Evolutionary conservation across 2,797 vertebrate genomes (phyloP).

Genomic region (Lepidocolaptes lacrymiger): DNA sequence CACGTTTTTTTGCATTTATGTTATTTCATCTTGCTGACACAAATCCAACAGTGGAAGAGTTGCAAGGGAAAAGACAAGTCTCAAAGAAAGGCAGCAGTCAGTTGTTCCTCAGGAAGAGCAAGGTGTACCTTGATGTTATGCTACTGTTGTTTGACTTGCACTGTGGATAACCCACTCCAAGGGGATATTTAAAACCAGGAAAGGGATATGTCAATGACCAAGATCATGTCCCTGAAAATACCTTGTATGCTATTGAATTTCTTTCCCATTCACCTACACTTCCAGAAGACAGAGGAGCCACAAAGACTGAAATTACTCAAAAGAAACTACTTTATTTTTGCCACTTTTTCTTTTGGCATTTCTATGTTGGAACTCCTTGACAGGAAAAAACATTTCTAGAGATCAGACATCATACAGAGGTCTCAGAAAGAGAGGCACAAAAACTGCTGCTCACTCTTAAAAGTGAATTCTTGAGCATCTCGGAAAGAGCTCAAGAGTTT

Average conservation of each 20-base stretch:
- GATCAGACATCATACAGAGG: accelerated
- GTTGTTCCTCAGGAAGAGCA: neutral
- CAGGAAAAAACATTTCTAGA: neutral
- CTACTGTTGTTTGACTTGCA: neutral
- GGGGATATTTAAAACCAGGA: neutral
- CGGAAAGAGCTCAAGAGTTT: neutral
- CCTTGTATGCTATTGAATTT: neutral
- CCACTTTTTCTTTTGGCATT: neutral
- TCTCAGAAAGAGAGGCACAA: neutral
- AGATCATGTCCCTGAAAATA: neutral
- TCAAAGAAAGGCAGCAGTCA: neutral
- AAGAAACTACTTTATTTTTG: neutral
- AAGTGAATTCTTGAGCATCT: neutral
- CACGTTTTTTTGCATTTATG: neutral
- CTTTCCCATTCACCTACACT: neutral
- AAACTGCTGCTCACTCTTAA: neutral
- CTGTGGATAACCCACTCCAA: neutral
- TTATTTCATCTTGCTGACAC: neutral
- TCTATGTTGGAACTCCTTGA: neutral
- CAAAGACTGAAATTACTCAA: neutral
- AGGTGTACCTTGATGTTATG: neutral
- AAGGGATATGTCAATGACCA: neutral
- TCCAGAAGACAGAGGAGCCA: neutral
- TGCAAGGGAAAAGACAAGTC: neutral
- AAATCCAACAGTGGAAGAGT: neutral